A percentile compares a stretch with the other conserved stretches of the same genome.
These are phyloP conservation scores for Gallinago media DNA, from an alignment of 2,113 vertebrate genomes.

Conservation along the genomic window DNA sequence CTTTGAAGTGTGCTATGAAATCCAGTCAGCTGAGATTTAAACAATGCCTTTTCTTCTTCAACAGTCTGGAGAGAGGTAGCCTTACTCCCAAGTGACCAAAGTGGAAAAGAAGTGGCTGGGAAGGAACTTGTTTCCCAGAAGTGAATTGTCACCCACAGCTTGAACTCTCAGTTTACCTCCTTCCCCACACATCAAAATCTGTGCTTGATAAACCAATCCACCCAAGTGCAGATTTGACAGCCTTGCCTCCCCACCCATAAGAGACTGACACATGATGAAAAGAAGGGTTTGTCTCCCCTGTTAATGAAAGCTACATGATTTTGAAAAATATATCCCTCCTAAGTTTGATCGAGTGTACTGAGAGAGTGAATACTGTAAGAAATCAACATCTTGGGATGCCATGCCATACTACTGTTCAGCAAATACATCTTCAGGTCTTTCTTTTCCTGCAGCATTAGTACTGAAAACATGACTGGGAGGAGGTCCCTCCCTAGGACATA, in stretches of 20 bases:
- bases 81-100: not conserved
- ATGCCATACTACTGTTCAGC: not conserved
- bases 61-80: not conserved
- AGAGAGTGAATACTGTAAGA: not conserved
- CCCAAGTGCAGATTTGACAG: not conserved
- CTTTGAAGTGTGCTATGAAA: not conserved
- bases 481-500: not conserved
- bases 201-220: not conserved
- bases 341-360: not conserved
- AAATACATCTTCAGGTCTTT: not conserved
- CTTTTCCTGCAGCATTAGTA: not conserved
- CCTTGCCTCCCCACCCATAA: not conserved
- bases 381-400: not conserved
- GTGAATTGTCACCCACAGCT: not conserved
- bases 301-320: not conserved
- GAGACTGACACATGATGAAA: fast-evolving
- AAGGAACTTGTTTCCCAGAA: not conserved
- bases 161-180: not conserved
- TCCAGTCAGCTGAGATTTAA: not conserved
- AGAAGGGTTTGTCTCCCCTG: not conserved
- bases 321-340: not conserved
- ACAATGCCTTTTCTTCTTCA: not conserved
- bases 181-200: not conserved
- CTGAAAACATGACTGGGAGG: not conserved
- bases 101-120: not conserved